phyloP scores from a whole-genome alignment of 2,888 invertebrate genomes.

The Nomada flava region DNA sequence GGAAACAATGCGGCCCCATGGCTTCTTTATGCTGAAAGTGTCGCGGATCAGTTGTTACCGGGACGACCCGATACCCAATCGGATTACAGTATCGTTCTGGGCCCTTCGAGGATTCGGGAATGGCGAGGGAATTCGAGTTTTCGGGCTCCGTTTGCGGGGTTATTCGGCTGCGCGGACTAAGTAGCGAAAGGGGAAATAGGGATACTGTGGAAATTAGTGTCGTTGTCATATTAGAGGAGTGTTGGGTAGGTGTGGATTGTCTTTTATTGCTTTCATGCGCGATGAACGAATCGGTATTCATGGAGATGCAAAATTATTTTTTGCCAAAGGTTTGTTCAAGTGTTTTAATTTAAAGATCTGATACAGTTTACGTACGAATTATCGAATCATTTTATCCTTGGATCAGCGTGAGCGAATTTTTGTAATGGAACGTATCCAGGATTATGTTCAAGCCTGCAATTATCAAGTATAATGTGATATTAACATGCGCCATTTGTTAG shows the following conservation, averaged over 20 bases:
- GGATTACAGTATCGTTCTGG: slow-evolving; percentile 59
- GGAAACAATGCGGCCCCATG: slow-evolving; percentile 81
- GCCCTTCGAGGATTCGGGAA: slow-evolving; percentile 11
- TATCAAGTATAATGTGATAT: background rate
- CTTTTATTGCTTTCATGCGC: too few species aligned
- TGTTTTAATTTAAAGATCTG: too few species aligned
- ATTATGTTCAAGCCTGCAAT: background rate
- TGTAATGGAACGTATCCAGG: background rate
- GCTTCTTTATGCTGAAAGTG: slow-evolving; percentile 80
- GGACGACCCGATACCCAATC: slow-evolving; percentile 63
- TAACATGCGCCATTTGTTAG: background rate
- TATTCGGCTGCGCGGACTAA: too few species aligned
- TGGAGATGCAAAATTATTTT: too few species aligned
- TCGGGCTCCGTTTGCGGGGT: background rate
- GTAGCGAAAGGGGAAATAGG: background rate
- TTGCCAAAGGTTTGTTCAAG: too few species aligned
- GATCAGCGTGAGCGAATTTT: background rate
- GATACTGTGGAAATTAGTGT: too few species aligned
- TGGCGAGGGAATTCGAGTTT: background rate
- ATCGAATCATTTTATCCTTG: background rate
- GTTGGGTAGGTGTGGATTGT: too few species aligned
- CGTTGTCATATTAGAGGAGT: too few species aligned
- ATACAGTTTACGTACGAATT: too few species aligned
- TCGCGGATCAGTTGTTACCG: slow-evolving; percentile 76
- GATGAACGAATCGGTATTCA: too few species aligned